These are phyloP conservation scores for Thereuonema tuberculata DNA, from an alignment of 1,140 invertebrate species.

Conservation along the genomic window DNA sequence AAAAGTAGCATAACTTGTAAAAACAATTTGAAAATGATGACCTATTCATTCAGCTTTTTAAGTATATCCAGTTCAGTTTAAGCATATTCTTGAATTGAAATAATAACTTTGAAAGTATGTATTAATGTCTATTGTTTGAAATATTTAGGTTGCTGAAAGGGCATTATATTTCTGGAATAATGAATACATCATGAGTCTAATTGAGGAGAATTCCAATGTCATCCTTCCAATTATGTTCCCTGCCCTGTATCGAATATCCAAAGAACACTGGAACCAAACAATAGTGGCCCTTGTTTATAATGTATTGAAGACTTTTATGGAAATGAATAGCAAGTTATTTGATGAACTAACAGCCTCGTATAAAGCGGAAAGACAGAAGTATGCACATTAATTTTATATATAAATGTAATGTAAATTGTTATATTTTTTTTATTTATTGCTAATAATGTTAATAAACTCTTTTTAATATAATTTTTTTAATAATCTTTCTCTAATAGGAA, in stretches of 20 bases:
- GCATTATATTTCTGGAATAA: constrained; percentile 94
- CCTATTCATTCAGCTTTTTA: too few relatives aligned
- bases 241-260: constrained; percentile 91
- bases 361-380: constrained; percentile 96
- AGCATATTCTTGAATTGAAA: too few relatives aligned
- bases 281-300: constrained; percentile 99
- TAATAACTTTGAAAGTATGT: too few relatives aligned
- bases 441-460: too few relatives aligned
- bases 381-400: constrained; percentile 27
- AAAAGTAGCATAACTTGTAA: too few relatives aligned
- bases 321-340: constrained; percentile 99
- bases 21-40: too few relatives aligned
- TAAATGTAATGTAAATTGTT: constrained; percentile 2
- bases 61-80: too few relatives aligned
- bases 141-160: constrained; percentile 89
- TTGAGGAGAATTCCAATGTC: constrained; percentile 77
- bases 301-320: constrained; percentile 98
- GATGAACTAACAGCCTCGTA: constrained; percentile 96
- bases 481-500: too few relatives aligned
- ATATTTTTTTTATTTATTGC: too few relatives aligned
- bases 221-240: constrained; percentile 83
- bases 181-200: constrained; percentile 89
- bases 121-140: too few relatives aligned
- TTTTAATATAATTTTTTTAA: too few relatives aligned
- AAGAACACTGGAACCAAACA: constrained; percentile 99